Base-by-base conservation (phyloP, 2,797 vertebrate species). In the Lepus oiostolus region DNA sequence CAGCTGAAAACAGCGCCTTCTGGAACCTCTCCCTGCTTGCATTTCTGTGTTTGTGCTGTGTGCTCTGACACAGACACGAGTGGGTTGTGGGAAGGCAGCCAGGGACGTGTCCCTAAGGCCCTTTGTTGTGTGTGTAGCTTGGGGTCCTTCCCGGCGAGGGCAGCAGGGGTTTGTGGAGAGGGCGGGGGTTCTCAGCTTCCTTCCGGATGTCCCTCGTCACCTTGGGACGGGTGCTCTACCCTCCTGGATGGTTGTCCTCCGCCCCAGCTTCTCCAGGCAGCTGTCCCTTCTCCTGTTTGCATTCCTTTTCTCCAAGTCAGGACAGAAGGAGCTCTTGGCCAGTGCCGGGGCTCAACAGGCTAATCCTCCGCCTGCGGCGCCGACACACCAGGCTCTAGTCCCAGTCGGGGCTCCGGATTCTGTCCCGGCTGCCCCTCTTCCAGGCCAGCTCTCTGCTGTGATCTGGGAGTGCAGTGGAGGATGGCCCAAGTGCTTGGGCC, bases 181-280 rank as follows among this genome's bases (percentile, higher is more conserved):
- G 67, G 52, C 24, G 54, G 54, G 32, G 54, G 86, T 74, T 88
- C 93, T 93, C 58, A 19, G 3, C 38, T 95, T 94, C 80, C 11
- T 42, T 76, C 74, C 82, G 85, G 87, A 80, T 91, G 94, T 79
- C 70, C 94, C 83, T 68, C 81, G 92, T 92, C 91, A 81, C 96
- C 86, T 86, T 72, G 72, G 68, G 58, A 89, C 91, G 24, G 35
- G 58, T 81, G 70, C 77, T 94, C 85, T 82, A 24, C 85, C 81
- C 84, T 88, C 4, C 0, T 38, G 67, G n/a, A 30, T 42, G 50
- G 71, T 65, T 21, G 2, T 79, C 90, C 71, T 85, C 74, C 24
- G 42, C 67, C 74, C 71, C 0, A n/a, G 60, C 79, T 71, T 83
- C 87, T 80, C 11, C n/a, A 74, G 63, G 68, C 70, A 58, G 28